Evolutionary conservation across 1,140 invertebrate genomes (phyloP).

Genomic region (Chironomus striatipennis): DNA sequence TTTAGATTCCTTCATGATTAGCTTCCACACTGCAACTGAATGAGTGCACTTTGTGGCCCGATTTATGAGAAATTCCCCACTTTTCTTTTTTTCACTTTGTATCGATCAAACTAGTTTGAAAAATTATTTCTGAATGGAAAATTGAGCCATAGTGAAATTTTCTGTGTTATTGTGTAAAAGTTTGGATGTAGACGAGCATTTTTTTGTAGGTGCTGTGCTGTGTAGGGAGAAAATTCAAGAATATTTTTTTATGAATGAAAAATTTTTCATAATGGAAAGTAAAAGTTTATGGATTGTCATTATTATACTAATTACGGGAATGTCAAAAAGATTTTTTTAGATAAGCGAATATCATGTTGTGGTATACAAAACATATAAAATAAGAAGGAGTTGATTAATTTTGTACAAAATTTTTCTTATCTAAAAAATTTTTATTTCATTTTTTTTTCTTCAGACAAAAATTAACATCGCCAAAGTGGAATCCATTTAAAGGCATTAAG

Average conservation of each 20-base stretch:
- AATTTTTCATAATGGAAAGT: background rate
- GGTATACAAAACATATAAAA: no score
- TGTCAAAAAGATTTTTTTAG: background rate
- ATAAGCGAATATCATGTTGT: background rate
- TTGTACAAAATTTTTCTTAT: background rate
- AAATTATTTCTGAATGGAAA: background rate
- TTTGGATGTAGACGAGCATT: background rate
- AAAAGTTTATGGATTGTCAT: background rate
- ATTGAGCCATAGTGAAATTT: background rate
- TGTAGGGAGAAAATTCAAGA: background rate
- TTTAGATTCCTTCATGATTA: slow-evolving; percentile 7
- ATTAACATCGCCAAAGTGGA: slow-evolving; percentile 98
- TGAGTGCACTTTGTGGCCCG: background rate
- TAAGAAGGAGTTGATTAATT: background rate
- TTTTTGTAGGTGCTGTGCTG: background rate
- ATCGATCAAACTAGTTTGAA: background rate
- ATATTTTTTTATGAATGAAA: background rate
- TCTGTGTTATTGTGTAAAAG: no score
- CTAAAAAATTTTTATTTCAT: no score
- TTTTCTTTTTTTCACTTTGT: background rate
- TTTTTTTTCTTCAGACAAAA: slow-evolving; percentile 70
- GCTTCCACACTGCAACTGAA: slow-evolving; percentile 11
- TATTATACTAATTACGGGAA: background rate
- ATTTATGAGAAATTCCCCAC: background rate
- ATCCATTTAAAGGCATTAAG: slow-evolving; percentile 95